Evolutionary conservation across 2,888 invertebrate genomes (phyloP), one percentile per base, ranked within the genome.

Genomic region (Carpatolechia fugitivella): DNA sequence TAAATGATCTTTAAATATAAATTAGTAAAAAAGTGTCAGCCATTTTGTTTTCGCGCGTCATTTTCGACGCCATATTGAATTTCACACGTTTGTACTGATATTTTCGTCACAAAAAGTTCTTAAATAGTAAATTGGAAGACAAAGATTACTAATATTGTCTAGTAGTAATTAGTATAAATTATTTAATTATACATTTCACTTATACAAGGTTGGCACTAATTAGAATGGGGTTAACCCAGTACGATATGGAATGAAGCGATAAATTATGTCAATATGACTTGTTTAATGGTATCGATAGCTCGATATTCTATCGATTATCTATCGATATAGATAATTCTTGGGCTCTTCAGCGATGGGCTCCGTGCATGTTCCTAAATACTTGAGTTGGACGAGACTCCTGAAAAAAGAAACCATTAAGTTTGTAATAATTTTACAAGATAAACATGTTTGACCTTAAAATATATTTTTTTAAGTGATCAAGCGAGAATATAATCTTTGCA

Each of bases 281-380:
- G 61, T 63, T 18, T 41, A 5, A 41, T 20, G 3, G 18, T 60
- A 59, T 57, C 60, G 49, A 29, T 30, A 13, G 29, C 10, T 20
- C 11, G n/a, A 30, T 33, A 10, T 31, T 31, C n/a, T 11, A n/a
- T 24, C 24, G 44, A 31, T 11, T 4, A 33, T 68, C 70, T 89
- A 90, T 85, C 90, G 85, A 86, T 97, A 97, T 62, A 97, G 91
- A 87, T 96, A 97, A 83, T 97, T 97, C 78, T 96, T 96, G 61
- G 96, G 95, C 68, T 94, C 93, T 75, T 96, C 95, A 63, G 95
- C 95, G 52, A 94, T 92, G 1, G 97, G 97, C 63, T 96, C 94
- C 49, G 96, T 94, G 84, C 97, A 97, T 18, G 96, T 94, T 47
- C 97, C 97, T 74, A 95, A 92, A 72, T 96, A 93, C 73, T 94